Evolutionary conservation across 2,113 vertebrate species (phyloP).

Genomic region (Hippoglossus stenolepis): DNA sequence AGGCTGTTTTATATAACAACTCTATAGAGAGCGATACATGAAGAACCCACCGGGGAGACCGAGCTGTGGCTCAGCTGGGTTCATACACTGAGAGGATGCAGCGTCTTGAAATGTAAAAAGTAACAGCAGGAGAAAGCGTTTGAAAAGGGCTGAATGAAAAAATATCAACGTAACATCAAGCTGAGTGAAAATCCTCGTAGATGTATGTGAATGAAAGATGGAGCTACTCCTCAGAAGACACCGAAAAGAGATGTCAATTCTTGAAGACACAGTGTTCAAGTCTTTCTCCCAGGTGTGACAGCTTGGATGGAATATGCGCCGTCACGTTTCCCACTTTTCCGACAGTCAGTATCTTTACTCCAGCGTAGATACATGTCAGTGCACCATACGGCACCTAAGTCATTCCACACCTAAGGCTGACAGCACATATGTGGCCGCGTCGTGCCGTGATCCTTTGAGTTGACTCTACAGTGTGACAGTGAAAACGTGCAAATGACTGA

Average conservation of each 20-base stretch:
- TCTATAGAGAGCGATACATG: not conserved
- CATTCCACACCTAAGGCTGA: not conserved
- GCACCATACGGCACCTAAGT: slow-evolving; percentile 5
- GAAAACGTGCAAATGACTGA: not conserved
- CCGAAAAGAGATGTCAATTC: no score
- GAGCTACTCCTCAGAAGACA: no score
- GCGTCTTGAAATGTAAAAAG: not conserved
- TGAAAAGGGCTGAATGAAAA: not conserved
- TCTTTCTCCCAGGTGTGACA: slow-evolving; percentile 4
- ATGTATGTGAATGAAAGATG: no score
- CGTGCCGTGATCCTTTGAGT: not conserved
- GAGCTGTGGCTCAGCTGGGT: not conserved
- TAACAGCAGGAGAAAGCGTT: not conserved
- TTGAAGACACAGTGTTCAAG: not conserved
- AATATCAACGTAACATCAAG: not conserved
- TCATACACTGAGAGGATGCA: not conserved
- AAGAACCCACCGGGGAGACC: not conserved
- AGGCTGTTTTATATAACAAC: slow-evolving; percentile 20
- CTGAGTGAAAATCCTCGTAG: not conserved
- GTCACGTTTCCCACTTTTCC: not conserved
- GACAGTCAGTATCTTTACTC: not conserved
- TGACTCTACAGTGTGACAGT: not conserved
- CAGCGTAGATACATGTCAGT: not conserved
- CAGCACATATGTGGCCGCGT: not conserved
- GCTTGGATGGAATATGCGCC: no score